Conservation (phyloP, 2,113 vertebrate genomes). For the Lophotis ruficrista region DNA sequence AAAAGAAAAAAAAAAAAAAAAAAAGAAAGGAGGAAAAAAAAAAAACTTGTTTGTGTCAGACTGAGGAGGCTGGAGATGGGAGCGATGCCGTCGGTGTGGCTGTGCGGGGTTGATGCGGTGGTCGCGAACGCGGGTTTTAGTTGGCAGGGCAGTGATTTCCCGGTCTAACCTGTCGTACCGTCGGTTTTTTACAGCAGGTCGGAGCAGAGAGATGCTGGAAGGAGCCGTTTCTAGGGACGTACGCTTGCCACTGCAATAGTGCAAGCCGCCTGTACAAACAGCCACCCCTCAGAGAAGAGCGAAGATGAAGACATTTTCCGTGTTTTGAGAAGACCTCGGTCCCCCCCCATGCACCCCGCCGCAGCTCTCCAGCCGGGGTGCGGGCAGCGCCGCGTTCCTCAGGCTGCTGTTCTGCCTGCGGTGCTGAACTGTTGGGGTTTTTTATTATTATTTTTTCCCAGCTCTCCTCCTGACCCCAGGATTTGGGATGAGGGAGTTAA, state of each 20-base stretch:
- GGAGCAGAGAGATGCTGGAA: not conserved
- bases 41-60: not conserved
- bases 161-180: not conserved
- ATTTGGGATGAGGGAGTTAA: not conserved
- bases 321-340: not conserved
- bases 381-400: not conserved
- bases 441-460: not conserved
- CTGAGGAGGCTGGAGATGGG: not conserved
- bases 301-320: not conserved
- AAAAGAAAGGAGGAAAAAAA: too few relatives aligned
- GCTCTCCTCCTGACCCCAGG: not conserved
- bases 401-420: slow-evolving; percentile 65
- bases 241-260: not conserved
- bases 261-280: not conserved
- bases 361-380: not conserved
- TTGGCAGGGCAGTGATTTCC: not conserved
- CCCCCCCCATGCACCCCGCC: not conserved
- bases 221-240: not conserved
- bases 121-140: not conserved
- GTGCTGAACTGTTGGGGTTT: slow-evolving; percentile 56
- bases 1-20: too few relatives aligned
- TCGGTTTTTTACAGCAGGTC: not conserved
- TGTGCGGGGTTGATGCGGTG: not conserved
- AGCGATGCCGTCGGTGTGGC: not conserved
- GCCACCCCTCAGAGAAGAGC: not conserved